These are phyloP conservation scores for Anarhynchus alexandrinus DNA, from an alignment of 2,113 vertebrate genomes.

Conservation along the genomic window DNA sequence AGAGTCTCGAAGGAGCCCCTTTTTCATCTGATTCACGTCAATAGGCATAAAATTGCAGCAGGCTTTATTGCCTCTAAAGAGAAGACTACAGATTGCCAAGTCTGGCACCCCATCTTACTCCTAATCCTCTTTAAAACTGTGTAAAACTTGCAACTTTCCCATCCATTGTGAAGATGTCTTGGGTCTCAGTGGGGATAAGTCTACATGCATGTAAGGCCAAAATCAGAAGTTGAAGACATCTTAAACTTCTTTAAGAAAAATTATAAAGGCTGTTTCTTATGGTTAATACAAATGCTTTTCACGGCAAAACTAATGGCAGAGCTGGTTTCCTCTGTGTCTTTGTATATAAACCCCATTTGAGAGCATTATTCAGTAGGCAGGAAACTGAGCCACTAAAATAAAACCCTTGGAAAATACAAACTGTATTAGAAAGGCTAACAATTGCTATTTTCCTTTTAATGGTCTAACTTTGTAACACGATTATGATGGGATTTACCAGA, in stretches of 20 bases:
- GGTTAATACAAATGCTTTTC: background rate
- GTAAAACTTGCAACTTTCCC: background rate
- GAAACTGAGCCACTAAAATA: conserved; percentile 42
- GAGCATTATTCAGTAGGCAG: background rate
- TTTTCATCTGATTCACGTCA: background rate
- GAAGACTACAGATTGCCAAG: background rate
- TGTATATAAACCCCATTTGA: background rate
- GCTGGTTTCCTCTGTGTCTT: conserved; percentile 28
- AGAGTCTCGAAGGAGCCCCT: background rate
- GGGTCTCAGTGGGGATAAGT: background rate
- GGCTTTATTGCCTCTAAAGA: background rate
- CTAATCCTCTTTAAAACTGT: background rate
- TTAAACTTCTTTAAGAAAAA: background rate
- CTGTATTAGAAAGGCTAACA: conserved; percentile 16
- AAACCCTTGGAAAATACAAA: conserved; percentile 14
- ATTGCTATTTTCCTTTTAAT: conserved; percentile 42
- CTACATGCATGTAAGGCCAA: background rate
- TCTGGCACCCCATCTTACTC: background rate
- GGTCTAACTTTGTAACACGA: background rate
- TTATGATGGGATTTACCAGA: conserved; percentile 42
- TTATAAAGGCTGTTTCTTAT: background rate
- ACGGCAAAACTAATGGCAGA: background rate
- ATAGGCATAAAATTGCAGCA: background rate
- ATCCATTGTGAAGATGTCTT: background rate
- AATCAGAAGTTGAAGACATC: background rate